Base-by-base conservation (phyloP, 2,888 invertebrate genomes). In the Clusia tigrina region DNA sequence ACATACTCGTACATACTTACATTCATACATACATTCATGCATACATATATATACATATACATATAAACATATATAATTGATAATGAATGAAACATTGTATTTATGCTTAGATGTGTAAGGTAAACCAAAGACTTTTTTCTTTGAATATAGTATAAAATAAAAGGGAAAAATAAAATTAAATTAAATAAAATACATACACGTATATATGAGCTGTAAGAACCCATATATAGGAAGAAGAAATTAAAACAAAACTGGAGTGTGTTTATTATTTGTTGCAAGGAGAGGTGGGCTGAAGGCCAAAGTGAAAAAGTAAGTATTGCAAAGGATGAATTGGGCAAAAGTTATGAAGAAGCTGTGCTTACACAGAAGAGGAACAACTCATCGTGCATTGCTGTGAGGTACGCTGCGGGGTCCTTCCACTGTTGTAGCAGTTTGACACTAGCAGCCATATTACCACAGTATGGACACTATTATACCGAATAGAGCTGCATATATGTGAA, bases 51-150 rank as follows among this genome's bases (percentile, higher is more conserved):
- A 24, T 60, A 63, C 37, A 63, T 63, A 55, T 57, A 67, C 48
- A n/a, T n/a, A 64, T 64, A 68, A 60, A 64, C 48, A 66, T 67
- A 66, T 62, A 66, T 67, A 67, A 32, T n/a, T n/a, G n/a, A n/a
- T n/a, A n/a, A 70, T 69, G 67, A 18, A 15, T 48, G 20, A 72
- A n/a, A n/a, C n/a, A 69, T 72, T 76, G 71, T 73, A 72, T 73
- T 69, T 77, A 72, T 66, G 66, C 70, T 70, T 67, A 64, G n/a
- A 76, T 67, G 68, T 77, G 67, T 78, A 81, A 79, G 81, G 79
- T 71, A 81, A 81, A 81, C 80, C 82, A 81, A 81, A 81, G 82
- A 81, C 81, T 81, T 81, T 81, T 71, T 81, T 79, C 77, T 80
- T 81, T 78, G 78, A 74, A 74, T 73, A 74, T 71, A n/a, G n/a